Base-by-base conservation (phyloP, 2,113 vertebrate species). In the Egretta garzetta region DNA sequence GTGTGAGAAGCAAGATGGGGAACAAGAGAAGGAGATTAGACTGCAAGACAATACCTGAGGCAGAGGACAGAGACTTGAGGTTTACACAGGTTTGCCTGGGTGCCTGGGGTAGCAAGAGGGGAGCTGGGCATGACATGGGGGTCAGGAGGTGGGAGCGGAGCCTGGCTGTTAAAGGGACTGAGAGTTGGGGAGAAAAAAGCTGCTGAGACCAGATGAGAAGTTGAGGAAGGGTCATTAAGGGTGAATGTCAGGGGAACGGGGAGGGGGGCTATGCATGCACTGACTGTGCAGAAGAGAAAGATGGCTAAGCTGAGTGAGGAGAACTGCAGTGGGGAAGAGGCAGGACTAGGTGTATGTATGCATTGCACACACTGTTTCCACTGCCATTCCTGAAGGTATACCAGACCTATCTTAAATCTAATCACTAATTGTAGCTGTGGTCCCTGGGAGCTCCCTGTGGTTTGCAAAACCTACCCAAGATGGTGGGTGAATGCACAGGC, bases 61-160 rank as follows among this genome's bases (percentile, higher is more conserved):
- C 9, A 67, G 37, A 56, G 45, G 47, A 76, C 2, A 1, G 52
- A 77, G 53, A 37, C 21, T 9, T 70, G 32, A 72, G 11, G 24
- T 10, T 79, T 67, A 68, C 19, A 58, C 26, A 72, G 21, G 26
- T 26, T n/a, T 27, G 32, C 49, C n/a, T 43, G 47, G 26, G 22
- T 72, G 16, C 7, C 23, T 53, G 45, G 22, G 12, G 14, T 45
- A 37, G 30, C 23, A 39, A 82, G 39, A 67, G 8, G 19, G 9
- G 16, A 84, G 8, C 27, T 73, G 59, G 27, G 21, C 23, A 37
- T 21, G 21, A 22, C 17, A 13, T 10, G 17, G 22, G 7, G 6
- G 6, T 41, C 22, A 26, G 33, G 35, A 64, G 8, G 2, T 35
- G 24, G 12, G n/a, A 63, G 2, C 0, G 2, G 53, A 58, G 12